phyloP scores from a whole-genome alignment of 2,113 vertebrate species.

The Tonatia bakeri region DNA sequence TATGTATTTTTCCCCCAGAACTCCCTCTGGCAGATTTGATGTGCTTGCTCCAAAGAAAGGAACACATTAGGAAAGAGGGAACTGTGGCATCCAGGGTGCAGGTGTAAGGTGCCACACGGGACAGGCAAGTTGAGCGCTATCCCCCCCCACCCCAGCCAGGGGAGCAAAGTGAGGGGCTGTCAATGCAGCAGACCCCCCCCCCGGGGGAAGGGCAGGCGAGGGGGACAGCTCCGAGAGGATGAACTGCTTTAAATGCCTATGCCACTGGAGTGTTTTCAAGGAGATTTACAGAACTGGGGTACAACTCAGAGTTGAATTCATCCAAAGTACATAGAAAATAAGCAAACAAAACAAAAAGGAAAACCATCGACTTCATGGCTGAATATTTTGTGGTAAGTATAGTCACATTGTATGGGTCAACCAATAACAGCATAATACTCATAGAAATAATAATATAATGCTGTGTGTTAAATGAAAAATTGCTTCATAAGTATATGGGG shows the following conservation, averaged over 20 bases:
- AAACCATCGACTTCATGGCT: background rate
- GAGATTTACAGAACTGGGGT: background rate
- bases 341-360: background rate
- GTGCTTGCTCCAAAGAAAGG: background rate
- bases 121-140: background rate
- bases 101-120: background rate
- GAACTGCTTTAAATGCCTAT: background rate
- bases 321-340: background rate
- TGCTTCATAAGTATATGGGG: background rate
- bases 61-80: background rate
- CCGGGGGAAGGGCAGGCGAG: background rate
- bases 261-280: background rate
- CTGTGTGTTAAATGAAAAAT: background rate
- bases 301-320: background rate
- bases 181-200: too few species aligned
- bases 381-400: background rate
- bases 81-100: background rate
- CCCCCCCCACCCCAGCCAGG: too few species aligned
- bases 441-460: background rate
- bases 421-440: background rate
- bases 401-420: background rate
- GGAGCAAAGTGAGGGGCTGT: fast-evolving
- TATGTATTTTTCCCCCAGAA: background rate
- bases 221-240: too few species aligned
- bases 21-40: background rate